These are phyloP conservation scores for Cyclophora albipunctata DNA, from an alignment of 2,888 invertebrate genomes.

Conservation along the genomic window DNA sequence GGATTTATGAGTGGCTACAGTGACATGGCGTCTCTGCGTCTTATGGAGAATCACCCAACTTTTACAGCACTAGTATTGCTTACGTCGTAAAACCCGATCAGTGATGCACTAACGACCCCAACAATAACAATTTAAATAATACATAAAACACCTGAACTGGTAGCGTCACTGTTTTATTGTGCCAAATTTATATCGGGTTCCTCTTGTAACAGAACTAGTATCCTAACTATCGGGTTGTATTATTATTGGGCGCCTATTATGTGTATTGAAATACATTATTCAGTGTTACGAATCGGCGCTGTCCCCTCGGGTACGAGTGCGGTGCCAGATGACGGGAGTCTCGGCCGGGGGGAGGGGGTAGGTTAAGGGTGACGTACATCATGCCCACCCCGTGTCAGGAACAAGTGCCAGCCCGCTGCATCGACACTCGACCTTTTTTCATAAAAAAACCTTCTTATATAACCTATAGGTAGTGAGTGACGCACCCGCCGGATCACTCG, in stretches of 20 bases:
- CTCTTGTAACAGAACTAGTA: constrained; percentile 8
- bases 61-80: constrained; percentile 59
- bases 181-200: constrained; percentile 36
- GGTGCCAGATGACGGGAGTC: constrained; percentile 61
- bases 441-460: constrained; percentile 17
- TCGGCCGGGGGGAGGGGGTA: constrained; percentile 40
- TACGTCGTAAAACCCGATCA: constrained; percentile 66
- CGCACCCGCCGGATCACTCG: constrained; percentile 35
- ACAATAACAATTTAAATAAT: constrained; percentile 62
- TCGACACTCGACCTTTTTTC: constrained; percentile 52
- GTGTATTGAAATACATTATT: constrained; percentile 60
- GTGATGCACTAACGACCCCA: constrained; percentile 58
- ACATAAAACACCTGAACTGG: constrained; percentile 58
- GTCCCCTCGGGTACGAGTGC: constrained; percentile 55
- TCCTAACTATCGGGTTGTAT: constrained; percentile 22
- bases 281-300: constrained; percentile 69
- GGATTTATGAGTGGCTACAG: constrained; percentile 65
- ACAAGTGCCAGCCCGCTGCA: constrained; percentile 54
- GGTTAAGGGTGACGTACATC: constrained; percentile 61
- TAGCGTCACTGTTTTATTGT: constrained; percentile 46
- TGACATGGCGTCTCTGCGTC: constrained; percentile 41
- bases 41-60: constrained; percentile 59
- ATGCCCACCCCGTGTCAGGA: constrained; percentile 67
- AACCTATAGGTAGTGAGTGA: constrained; percentile 18
- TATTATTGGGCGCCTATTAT: constrained; percentile 51